Evolutionary conservation across 2,797 vertebrate genomes (phyloP), one percentile per base, ranked within the genome.

Genomic region (Coregonus suidteri): DNA sequence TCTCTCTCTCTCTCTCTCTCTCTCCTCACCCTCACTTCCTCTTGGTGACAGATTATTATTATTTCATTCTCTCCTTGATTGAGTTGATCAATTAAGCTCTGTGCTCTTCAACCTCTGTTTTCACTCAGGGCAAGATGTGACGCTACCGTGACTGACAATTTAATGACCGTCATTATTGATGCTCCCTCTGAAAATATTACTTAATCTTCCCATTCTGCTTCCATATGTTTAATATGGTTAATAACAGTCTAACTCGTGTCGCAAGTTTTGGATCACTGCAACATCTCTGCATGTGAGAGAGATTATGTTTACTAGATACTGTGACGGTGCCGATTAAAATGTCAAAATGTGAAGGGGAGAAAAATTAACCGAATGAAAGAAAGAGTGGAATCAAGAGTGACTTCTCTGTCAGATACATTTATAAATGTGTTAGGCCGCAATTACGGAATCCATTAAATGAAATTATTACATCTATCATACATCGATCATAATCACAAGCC

Each of bases 101-200:
- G 30, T 52, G 5, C 11, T 72, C 41, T 15, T 30, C 66, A 18
- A 69, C 67, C 52, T 54, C 34, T 52, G 59, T 70, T 53, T 73
- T 74, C 9, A 47, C 41, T 47, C 9, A 13, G 41, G 67, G 72
- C 56, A 68, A 6, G 41, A 67, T 37, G 41, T 25, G 64, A 76
- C 13, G 66, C 78, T 62, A 30, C 59, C 37, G 59, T 76, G 74
- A 52, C 54, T 13, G 11, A 79, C 75, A 70, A 72, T 62, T 74
- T 72, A 81, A 79, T 69, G 25, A 15, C 6, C 74, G 75, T 76
- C 76, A 54, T 73, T 64, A 80, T 51, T 25, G 20, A 52, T 6
- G 7, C 56, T 74, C 31, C 25, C 69, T 70, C 6, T 73, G 41
- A 81, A 84, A 80, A 81, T 68, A 74, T 62, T 4, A 77, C 25